phyloP scores from a whole-genome alignment of 2,888 invertebrate species.

The Parelbella ahira region DNA sequence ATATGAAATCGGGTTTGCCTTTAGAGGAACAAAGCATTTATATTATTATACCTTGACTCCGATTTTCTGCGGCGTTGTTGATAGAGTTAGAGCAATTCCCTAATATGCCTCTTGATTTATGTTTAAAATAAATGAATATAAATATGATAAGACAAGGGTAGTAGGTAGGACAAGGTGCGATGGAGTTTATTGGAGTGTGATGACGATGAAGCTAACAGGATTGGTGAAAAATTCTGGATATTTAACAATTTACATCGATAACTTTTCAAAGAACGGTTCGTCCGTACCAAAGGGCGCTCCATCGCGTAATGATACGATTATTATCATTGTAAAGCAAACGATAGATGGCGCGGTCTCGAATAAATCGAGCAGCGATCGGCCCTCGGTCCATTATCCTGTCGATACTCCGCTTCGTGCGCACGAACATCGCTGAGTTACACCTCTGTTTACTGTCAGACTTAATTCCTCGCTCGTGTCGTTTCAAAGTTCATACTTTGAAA shows the following conservation, averaged over 20 bases:
- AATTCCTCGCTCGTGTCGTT: conserved; percentile 72
- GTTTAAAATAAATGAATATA: too few relatives aligned
- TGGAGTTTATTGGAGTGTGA: too few relatives aligned
- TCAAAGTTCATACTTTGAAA: conserved; percentile 46
- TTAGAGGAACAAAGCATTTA: too few relatives aligned
- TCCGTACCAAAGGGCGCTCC: conserved; percentile 1
- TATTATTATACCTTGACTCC: too few relatives aligned
- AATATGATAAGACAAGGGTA: too few relatives aligned
- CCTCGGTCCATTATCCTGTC: conserved; percentile 69
- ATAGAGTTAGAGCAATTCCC: too few relatives aligned
- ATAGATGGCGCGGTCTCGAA: conserved; percentile 46
- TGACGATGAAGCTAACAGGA: too few relatives aligned
- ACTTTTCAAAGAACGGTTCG: background rate
- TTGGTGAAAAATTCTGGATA: too few relatives aligned
- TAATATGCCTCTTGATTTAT: too few relatives aligned
- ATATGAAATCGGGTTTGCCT: too few relatives aligned
- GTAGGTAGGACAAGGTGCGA: too few relatives aligned
- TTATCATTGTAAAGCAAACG: conserved; percentile 54
- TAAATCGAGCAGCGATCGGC: conserved; percentile 49
- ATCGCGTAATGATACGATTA: conserved; percentile 48
- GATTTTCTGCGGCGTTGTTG: too few relatives aligned
- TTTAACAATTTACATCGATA: conserved; percentile 7
- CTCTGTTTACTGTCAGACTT: conserved; percentile 77
- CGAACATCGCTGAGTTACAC: conserved; percentile 77
- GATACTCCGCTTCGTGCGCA: conserved; percentile 72